Evolutionary conservation across 2,888 invertebrate genomes (phyloP).

Genomic region (Drosophila phalerata): DNA sequence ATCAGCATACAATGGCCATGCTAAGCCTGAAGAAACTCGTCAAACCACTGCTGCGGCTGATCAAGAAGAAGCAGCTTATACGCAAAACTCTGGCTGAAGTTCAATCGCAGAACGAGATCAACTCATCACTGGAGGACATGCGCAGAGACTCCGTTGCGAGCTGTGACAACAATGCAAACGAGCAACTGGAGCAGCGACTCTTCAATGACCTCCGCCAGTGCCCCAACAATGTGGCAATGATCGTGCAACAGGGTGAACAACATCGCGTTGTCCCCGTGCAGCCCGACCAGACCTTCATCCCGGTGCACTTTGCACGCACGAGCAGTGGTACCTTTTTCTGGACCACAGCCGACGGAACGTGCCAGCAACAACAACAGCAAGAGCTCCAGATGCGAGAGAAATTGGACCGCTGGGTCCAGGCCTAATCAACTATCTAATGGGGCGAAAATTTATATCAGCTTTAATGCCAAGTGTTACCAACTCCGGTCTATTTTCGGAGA

Average conservation of each 20-base stretch:
- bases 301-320: constrained; percentile 92
- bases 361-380: constrained; percentile 53
- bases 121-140: constrained; percentile 84
- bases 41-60: constrained; percentile 83
- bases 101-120: constrained; percentile 82
- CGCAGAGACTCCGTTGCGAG: constrained; percentile 82
- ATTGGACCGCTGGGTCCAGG: constrained; percentile 84
- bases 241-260: constrained; percentile 88
- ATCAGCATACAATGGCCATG: constrained; percentile 83
- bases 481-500: constrained; percentile 21
- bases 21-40: constrained; percentile 82
- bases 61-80: constrained; percentile 82
- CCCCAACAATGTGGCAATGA: constrained; percentile 89
- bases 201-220: constrained; percentile 90
- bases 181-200: constrained; percentile 91
- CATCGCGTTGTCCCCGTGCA: constrained; percentile 77
- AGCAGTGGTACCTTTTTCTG: constrained; percentile 94
- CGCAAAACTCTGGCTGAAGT: constrained; percentile 83
- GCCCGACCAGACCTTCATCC: constrained; percentile 85
- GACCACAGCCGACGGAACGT: constrained; percentile 87
- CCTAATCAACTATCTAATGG: constrained; percentile 55
- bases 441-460: constrained; percentile 64
- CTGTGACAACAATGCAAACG: constrained; percentile 88
- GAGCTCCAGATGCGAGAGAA: constrained; percentile 60
- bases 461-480: constrained; percentile 74